Evolutionary conservation across 2,888 invertebrate species (phyloP), one percentile per base, ranked within the genome.

Genomic region (Leptopilina drosophilae): DNA sequence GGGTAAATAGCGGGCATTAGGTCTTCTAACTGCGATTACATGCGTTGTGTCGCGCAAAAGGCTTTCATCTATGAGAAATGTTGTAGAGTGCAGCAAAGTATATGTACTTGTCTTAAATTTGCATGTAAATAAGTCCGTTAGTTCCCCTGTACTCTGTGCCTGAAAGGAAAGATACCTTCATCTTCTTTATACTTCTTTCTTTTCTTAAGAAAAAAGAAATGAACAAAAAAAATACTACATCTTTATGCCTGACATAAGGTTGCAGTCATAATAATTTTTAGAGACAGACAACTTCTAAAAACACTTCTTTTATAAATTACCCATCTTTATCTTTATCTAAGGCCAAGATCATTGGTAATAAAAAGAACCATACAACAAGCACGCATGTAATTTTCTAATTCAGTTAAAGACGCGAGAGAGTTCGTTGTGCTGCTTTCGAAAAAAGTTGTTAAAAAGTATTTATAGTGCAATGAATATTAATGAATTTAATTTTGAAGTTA

Each of bases 1-100:
- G 69, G 53, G 69, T 69, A 69, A 69, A 69, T 69, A 12, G 49
- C 49, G 49, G 67, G 26, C 67, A 69, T 69, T 53, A 69, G 67
- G 67, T 69, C 67, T 67, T 46, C 67, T 67, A 49, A 67, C 67
- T 67, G 49, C 69, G 14, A 69, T 20, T 53, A 26, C 49, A 53
- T 69, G 53, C 69, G 62, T 62, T 69, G n/a, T 42, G 40, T 69
- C 69, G 53, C 53, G 20, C 26, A 49, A 46, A 49, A 12, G 42
- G 42, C 42, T n/a, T 6, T 53, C 53, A 26, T 49, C 69, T 49
- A 53, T 69, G 69, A 69, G 69, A 69, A 66, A 53, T 53, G 14
- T 53, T 33, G 8, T 7, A 20, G 69, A 69, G 69, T 20, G 62
- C 20, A 62, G 20, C 62, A 20, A 20, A 62, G 15, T 62, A 62